Percentiles rank a stretch among this genome's conserved stretches.
Conservation (phyloP, 2,888 invertebrate species). For the Byasa hedistus region DNA sequence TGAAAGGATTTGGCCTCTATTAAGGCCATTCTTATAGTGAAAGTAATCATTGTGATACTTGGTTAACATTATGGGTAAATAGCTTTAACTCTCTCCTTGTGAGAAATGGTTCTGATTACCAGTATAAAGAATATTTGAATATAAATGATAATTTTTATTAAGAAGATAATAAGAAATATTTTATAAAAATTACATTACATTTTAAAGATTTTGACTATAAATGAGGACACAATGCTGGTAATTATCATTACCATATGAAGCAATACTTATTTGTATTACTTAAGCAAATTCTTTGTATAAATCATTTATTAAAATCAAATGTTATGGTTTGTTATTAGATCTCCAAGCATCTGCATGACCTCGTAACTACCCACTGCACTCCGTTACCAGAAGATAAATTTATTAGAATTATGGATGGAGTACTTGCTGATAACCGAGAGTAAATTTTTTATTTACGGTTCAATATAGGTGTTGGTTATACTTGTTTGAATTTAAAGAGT, state of each 20-base stretch:
- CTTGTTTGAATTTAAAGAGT: background rate
- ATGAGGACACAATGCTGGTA: background rate
- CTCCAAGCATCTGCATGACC: conserved; percentile 89
- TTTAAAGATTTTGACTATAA: background rate
- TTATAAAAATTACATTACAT: no score
- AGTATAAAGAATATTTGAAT: no score
- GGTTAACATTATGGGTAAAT: no score
- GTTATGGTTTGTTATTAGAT: conserved; percentile 78
- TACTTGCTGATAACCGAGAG: background rate
- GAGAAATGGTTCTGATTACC: no score
- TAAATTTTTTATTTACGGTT: background rate
- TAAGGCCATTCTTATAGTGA: no score
- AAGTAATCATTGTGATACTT: no score
- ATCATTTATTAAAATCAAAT: background rate
- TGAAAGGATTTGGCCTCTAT: no score
- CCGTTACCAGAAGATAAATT: conserved; percentile 85
- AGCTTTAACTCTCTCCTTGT: no score
- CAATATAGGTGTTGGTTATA: background rate
- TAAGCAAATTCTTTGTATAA: background rate
- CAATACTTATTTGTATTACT: background rate
- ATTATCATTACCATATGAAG: background rate
- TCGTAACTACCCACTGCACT: conserved; percentile 91
- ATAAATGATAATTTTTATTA: no score
- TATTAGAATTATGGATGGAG: conserved; percentile 26
- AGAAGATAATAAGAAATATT: no score